These are phyloP conservation scores for Malachius bipustulatus DNA, from an alignment of 2,888 invertebrate genomes.

Conservation along the genomic window DNA sequence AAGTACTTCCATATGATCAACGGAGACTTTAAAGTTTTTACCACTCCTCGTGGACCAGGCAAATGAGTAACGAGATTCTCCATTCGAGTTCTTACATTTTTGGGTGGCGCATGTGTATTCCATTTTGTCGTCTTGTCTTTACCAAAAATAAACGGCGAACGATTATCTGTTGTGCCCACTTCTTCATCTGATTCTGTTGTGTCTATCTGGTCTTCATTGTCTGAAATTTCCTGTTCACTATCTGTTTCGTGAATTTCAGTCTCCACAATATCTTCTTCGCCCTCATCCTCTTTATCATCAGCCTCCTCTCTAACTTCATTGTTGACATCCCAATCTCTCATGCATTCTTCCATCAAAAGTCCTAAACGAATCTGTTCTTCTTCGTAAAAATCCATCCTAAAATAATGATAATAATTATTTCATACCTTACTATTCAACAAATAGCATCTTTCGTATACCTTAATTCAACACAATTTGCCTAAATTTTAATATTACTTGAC, in stretches of 20 bases:
- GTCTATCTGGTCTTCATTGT: slow-evolving; percentile 1
- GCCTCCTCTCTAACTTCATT: not conserved
- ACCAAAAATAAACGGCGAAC: not conserved
- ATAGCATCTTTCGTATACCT: too few species aligned
- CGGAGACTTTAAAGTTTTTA: slow-evolving; percentile 3
- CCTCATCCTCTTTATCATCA: too few species aligned
- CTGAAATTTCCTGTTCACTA: slow-evolving; percentile 1
- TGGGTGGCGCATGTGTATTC: too few species aligned
- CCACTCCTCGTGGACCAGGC: not conserved
- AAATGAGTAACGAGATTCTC: slow-evolving; percentile 2
- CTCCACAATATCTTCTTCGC: slow-evolving; percentile 3
- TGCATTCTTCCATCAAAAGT: not conserved
- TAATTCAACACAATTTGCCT: too few species aligned
- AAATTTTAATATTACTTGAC: too few species aligned
- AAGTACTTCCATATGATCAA: slow-evolving; percentile 18
- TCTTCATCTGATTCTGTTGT: not conserved
- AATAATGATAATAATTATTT: not conserved
- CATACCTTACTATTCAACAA: too few species aligned
- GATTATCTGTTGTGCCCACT: not conserved
- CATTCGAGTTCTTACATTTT: not conserved
- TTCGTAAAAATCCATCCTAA: slow-evolving; percentile 3
- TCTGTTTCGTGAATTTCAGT: slow-evolving; percentile 3
- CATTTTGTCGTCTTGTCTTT: slow-evolving; percentile 3
- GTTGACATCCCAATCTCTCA: not conserved
- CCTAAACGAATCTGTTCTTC: not conserved